Percentiles rank a stretch among this genome's conserved stretches.
These are phyloP conservation scores for Odontocerum albicorne DNA, from an alignment of 2,888 invertebrate genomes.

Conservation along the genomic window DNA sequence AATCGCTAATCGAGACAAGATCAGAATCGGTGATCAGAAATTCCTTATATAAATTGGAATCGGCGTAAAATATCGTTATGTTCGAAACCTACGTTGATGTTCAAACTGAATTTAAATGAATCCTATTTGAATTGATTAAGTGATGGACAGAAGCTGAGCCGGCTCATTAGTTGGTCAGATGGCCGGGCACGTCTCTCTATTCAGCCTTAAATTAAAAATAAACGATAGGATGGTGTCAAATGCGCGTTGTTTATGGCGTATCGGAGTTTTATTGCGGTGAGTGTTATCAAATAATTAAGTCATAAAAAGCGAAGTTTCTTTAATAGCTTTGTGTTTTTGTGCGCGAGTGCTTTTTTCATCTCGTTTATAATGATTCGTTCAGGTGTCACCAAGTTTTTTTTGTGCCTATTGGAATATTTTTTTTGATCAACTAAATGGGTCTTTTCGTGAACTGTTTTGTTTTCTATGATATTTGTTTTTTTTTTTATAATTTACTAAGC, in stretches of 20 bases:
- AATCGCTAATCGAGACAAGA: conserved; percentile 25
- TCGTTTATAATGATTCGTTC: conserved; percentile 7
- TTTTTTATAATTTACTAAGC: no score
- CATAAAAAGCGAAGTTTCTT: conserved; percentile 31
- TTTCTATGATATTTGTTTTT: no score
- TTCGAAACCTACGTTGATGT: conserved; percentile 22
- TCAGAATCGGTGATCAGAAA: conserved; percentile 26
- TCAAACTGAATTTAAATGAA: conserved; percentile 34
- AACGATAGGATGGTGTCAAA: conserved; percentile 20
- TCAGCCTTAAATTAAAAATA: conserved; percentile 8
- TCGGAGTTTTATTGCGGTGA: conserved; percentile 24
- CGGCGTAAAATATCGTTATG: conserved; percentile 17
- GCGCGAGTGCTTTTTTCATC: conserved; percentile 13
- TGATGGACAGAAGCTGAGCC: conserved; percentile 27
- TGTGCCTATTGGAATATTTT: no score
- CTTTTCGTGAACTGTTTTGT: no score
- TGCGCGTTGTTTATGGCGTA: conserved; percentile 26
- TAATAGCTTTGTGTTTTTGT: conserved; percentile 19
- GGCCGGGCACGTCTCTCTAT: background rate
- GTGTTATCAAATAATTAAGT: conserved; percentile 33
- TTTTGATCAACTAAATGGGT: no score
- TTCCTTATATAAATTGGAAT: conserved; percentile 7
- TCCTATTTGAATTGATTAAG: conserved; percentile 30
- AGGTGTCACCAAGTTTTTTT: no score
- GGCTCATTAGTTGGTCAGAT: conserved; percentile 17